Evolutionary conservation across 2,113 vertebrate species (phyloP), one percentile per base, ranked within the genome.

Genomic region (Oplegnathus fasciatus): DNA sequence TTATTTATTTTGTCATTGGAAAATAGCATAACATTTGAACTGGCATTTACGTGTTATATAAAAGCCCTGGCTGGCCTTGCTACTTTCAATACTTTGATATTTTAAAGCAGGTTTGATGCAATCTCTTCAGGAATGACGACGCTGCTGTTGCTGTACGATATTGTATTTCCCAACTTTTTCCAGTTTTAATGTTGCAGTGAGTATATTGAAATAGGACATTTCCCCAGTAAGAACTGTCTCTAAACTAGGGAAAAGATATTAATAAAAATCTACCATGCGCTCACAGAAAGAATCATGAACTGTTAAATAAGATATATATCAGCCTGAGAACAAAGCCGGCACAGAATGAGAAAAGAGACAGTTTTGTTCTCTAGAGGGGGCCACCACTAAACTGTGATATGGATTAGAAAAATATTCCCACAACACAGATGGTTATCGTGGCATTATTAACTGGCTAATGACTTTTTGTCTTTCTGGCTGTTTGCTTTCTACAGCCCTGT

Each of bases 391-490:
- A 82, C 55, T 67, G 37, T 74, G 84, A 87, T 89, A 57, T 75
- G 65, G 83, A 75, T 86, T 75, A 75, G 40, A 68, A 65, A 86
- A 60, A 72, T 74, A 83, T 80, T 84, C 67, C 80, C 64, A 62
- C 57, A 83, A 32, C 84, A 77, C 77, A 44, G 77, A 88, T 89
- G 57, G 58, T 84, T 89, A 86, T 88, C 82, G 9, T 64, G 46
- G 48, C 61, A 52, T 71, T 91, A 90, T 84, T 87, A 89, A 85
- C 80, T 74, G 61, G 61, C 75, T 86, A 84, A 88, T 91, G 86
- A 80, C 80, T 82, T 87, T 85, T 82, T 84, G 84, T 89, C 83
- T 85, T 30, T 54, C 69, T 75, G 61, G 82, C 69, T 75, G 76
- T 88, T 92, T 89, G 81, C 68, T 60, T 54, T 72, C 46, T 18